These are phyloP conservation scores for Drosophila kanekoi DNA, from an alignment of 2,888 invertebrate species.

Conservation along the genomic window DNA sequence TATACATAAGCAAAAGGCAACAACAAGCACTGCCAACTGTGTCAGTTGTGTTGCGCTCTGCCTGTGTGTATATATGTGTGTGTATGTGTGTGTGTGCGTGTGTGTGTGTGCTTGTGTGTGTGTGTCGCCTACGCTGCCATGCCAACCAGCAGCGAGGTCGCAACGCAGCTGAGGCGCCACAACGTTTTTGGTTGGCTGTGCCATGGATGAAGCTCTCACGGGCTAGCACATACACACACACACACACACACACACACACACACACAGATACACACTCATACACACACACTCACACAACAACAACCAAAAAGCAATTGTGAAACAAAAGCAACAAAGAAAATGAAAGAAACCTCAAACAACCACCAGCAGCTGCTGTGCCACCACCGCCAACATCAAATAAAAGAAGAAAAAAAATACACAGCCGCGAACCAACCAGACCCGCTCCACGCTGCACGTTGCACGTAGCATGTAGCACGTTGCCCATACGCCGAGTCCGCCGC, in stretches of 20 bases:
- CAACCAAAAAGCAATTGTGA: constrained; percentile 64
- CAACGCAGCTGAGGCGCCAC: constrained; percentile 56
- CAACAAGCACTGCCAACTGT: constrained; percentile 63
- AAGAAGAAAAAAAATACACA: not conserved
- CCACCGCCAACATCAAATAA: constrained; percentile 28
- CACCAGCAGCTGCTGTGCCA: constrained; percentile 53
- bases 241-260: constrained; percentile 26
- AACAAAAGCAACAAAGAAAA: constrained; percentile 81
- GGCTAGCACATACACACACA: constrained; percentile 30
- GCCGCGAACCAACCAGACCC: constrained; percentile 25
- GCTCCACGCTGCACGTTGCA: constrained; percentile 19
- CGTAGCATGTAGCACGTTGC: not conserved
- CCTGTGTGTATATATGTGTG: not conserved
- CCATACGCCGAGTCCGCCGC: constrained; percentile 53
- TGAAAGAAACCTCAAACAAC: constrained; percentile 79
- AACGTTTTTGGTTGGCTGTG: constrained; percentile 84
- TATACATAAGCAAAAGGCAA: constrained; percentile 44
- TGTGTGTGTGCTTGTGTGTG: constrained; percentile 20
- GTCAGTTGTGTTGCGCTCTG: constrained; percentile 56
- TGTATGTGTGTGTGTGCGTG: constrained; percentile 20
- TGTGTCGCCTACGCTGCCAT: constrained; percentile 70
- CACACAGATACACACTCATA: constrained; percentile 16
- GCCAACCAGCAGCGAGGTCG: constrained; percentile 79
- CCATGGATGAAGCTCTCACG: constrained; percentile 63
- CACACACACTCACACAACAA: constrained; percentile 15